Evolutionary conservation across 1,140 invertebrate genomes (phyloP), one percentile per base, ranked within the genome.

Genomic region (Pseudobourletiella spinata): DNA sequence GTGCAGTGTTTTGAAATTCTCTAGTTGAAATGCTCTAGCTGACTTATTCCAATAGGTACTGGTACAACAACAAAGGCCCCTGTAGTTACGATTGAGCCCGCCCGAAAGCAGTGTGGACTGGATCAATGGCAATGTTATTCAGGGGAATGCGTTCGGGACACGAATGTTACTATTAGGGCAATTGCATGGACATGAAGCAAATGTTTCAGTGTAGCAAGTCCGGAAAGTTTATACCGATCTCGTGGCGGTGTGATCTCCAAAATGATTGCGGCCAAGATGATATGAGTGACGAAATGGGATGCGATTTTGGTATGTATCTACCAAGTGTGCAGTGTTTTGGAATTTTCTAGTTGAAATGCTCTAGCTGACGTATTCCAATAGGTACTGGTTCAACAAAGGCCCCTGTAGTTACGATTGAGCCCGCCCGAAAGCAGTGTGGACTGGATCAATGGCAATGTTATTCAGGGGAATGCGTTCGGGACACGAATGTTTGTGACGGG

Each of bases 191-290:
- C 71, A 76, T 74, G 76, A 59, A 42, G 39, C 59, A 67, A 87
- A 84, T 88, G 85, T 84, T 87, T 67, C 79, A 78, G 63, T 89
- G 87, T 71, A 73, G 76, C 14, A 86, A 86, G 11, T 76, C 79
- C 69, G 79, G 81, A 15, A 84, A 84, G 61, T 95, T 91, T 72
- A 84, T 95, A 48, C 88, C 90, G 0, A 83, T 83, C 48, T 86
- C 88, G 88, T 91, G 89, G 85, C 83, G 86, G 64, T 83, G 81
- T 66, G 84, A 85, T 63, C 79, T 74, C 78, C 35, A 48, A 14
- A 15, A 84, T 62, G 89, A 92, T 71, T 94, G 89, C 69, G 81
- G 80, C 3, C 8, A 3, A 6, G 48, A 22, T 0, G 89, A 94
- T 73, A 76, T 79, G 35, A 85, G 84, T 0, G 90, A 94, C 72